Conservation (phyloP, 2,113 vertebrate species). For the Patagioenas fasciata region DNA sequence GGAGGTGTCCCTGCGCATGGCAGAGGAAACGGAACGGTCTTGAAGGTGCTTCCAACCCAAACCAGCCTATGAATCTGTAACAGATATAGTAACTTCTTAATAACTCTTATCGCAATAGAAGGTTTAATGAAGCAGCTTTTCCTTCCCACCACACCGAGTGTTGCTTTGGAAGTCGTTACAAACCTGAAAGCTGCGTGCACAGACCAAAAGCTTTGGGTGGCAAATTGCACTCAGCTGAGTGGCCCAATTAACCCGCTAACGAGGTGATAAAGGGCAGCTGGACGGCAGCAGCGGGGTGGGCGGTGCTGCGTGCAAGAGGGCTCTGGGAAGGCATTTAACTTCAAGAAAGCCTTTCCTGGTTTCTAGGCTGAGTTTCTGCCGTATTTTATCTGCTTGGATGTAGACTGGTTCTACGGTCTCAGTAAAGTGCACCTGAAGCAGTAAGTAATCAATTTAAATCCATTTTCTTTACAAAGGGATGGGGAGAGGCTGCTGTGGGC, state of each 20-base stretch:
- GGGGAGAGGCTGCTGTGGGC: background rate
- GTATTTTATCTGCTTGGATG: accelerated
- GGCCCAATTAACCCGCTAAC: no score
- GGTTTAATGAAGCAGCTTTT: accelerated
- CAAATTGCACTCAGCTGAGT: background rate
- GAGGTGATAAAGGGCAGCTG: background rate
- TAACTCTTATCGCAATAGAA: accelerated
- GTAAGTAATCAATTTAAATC: background rate
- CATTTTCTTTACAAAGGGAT: accelerated
- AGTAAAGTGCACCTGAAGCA: accelerated
- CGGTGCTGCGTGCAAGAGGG: accelerated
- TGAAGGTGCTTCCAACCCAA: no score
- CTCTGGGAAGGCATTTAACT: no score
- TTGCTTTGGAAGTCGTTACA: background rate
- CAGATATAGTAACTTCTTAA: accelerated
- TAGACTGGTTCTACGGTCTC: accelerated
- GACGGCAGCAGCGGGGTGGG: accelerated
- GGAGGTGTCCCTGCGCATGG: no score
- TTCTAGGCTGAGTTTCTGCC: accelerated
- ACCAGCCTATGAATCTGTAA: no score
- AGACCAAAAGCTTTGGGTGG: background rate
- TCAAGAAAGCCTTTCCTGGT: background rate
- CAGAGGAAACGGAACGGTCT: no score
- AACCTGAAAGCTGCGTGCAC: background rate
- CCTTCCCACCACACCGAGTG: background rate